These are phyloP conservation scores for Bolinopsis microptera DNA, from an alignment of 37 sponge, comb jelly and placozoan genomes.

Conservation along the genomic window DNA sequence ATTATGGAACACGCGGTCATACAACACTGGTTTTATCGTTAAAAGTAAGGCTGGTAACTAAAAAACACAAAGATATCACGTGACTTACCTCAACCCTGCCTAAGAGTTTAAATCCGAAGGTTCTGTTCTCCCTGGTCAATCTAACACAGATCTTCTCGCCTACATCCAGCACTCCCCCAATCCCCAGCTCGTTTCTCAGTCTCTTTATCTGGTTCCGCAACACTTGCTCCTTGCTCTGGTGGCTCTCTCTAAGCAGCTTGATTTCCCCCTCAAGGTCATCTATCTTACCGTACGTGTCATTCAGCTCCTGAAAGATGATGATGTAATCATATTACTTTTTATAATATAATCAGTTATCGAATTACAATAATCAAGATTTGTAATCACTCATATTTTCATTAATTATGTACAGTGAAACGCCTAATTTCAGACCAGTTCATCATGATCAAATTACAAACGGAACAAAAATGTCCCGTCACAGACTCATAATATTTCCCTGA, in stretches of 20 bases:
- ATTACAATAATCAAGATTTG: too few species aligned
- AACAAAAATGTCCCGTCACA: too few species aligned
- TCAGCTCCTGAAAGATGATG: constrained; percentile 55
- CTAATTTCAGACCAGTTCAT: too few species aligned
- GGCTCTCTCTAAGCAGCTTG: background rate
- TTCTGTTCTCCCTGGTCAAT: constrained; percentile 28
- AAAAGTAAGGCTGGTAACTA: background rate
- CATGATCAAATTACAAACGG: too few species aligned
- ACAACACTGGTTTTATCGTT: background rate
- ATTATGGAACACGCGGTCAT: too few species aligned
- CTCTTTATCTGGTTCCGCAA: constrained; percentile 44
- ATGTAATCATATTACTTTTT: too few species aligned
- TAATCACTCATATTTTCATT: too few species aligned
- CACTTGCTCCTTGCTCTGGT: background rate
- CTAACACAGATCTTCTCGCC: constrained; percentile 36
- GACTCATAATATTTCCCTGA: too few species aligned
- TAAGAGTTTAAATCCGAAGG: constrained; percentile 56
- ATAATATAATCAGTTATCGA: too few species aligned
- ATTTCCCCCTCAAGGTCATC: constrained; percentile 61
- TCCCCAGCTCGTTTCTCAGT: background rate
- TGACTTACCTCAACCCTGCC: constrained; percentile 51
- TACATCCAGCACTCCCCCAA: background rate
- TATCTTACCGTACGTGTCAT: constrained; percentile 25
- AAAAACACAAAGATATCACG: background rate
- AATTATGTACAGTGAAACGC: too few species aligned